Base-by-base conservation (phyloP, 2,888 invertebrate genomes). In the Agrilus cyanescens region DNA sequence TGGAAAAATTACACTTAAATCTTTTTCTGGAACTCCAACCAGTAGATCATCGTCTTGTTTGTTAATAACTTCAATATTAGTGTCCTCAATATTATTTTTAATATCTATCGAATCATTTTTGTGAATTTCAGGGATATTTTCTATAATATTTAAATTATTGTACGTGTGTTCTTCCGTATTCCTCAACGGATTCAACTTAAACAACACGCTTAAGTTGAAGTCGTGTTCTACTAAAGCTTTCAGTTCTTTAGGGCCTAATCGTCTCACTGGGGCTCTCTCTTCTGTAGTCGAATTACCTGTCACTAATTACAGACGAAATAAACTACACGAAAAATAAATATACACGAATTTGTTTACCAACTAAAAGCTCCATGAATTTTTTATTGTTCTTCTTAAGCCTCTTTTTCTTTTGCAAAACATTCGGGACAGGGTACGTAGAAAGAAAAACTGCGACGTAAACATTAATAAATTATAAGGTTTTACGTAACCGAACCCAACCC, bases 231-330 rank as follows among this genome's bases (percentile, higher is more conserved):
- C 75, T 43, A 85, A 70, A 48, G 78, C 70, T 12, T 82, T 76
- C 4, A 86, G 61, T 56, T 83, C 79, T 40, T 73, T 70, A 5
- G 82, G 75, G 54, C 73, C 77, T 29, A 86, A 63, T 54, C 78
- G 82, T 50, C 74, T 75, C 10, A 86, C 75, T 13, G 75, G 71
- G 2, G 85, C 79, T 59, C 76, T 80, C 13, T 74, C 75, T 65
- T 82, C 78, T 39, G 68, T 78, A 57, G 78, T 76, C 4, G 70
- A 70, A 41, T 69, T 67, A 37, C 76, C 69, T 29, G 78, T 78
- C 43, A 85, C 85, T 85, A 52, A 44, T 62, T 49, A 14, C 15
- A 49, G 49, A 46, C 20, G 15, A 37, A 37, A 34, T 31, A 32
- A 29, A 15, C 6, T 8, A 34, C 30, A 33, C 6, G 14, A 12